A percentile compares a stretch with the other conserved stretches of the same genome.
phyloP scores from a whole-genome alignment of 1,140 invertebrate species.

The Ips typographus region DNA sequence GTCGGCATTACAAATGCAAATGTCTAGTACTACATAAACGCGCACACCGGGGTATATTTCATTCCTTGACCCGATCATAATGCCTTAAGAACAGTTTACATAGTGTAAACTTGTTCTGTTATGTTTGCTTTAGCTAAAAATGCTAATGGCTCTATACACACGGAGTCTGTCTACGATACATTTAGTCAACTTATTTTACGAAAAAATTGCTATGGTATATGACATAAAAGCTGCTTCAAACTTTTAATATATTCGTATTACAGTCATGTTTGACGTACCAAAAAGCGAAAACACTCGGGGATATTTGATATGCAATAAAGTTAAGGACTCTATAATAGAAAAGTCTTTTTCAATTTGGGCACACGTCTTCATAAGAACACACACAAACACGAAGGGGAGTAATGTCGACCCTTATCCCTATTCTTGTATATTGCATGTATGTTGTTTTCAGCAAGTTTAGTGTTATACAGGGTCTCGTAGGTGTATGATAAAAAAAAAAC shows the following conservation, averaged over 20 bases:
- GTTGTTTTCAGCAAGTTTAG: no score
- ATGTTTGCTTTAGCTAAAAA: conserved; percentile 17
- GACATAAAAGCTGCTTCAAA: neutral
- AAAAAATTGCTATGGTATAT: no score
- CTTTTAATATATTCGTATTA: neutral
- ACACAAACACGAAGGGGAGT: neutral
- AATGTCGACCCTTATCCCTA: neutral
- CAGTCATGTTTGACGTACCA: conserved; percentile 2
- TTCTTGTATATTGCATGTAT: no score
- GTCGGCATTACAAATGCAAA: conserved; percentile 13
- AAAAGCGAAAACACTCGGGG: neutral
- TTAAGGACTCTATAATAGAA: conserved; percentile 6
- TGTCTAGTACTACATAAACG: conserved; percentile 2
- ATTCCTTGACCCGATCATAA: conserved; percentile 14
- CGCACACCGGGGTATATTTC: conserved; percentile 8
- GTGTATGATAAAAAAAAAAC: no score
- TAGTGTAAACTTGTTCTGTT: conserved; percentile 17
- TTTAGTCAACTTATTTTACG: neutral
- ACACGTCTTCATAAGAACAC: neutral
- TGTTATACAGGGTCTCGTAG: no score
- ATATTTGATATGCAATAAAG: conserved; percentile 18
- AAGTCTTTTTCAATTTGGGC: conserved; percentile 15
- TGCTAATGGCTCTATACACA: conserved; percentile 22
- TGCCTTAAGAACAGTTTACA: conserved; percentile 16
- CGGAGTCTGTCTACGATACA: neutral